Evolutionary conservation across 2,113 vertebrate species (phyloP).

Genomic region (Platycercus adscitus): DNA sequence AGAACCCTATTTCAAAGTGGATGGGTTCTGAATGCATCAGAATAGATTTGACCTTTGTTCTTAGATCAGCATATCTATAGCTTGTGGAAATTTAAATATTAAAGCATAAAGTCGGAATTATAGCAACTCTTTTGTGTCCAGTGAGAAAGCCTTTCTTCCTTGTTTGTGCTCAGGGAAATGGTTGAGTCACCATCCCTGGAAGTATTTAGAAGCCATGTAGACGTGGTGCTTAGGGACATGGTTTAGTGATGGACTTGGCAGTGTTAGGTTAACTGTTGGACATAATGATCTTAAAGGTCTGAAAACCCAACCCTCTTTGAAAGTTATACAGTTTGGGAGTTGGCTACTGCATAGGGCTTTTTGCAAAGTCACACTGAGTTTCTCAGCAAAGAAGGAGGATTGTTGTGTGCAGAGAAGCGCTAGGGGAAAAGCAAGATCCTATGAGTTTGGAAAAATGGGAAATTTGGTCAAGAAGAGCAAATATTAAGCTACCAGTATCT

Average conservation of each 20-base stretch:
- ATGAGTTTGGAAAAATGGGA: background rate
- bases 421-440: background rate
- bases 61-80: slow-evolving; percentile 18
- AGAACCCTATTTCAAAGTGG: background rate
- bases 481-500: background rate
- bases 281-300: background rate
- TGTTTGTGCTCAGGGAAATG: background rate
- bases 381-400: background rate
- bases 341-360: background rate
- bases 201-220: background rate
- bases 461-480: background rate
- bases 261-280: background rate
- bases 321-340: background rate
- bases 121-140: slow-evolving; percentile 3
- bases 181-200: background rate
- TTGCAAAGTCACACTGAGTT: background rate
- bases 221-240: background rate
- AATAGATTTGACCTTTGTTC: slow-evolving; percentile 30
- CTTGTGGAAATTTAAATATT: slow-evolving; percentile 45
- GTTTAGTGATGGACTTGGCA: background rate
- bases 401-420: background rate
- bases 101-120: slow-evolving; percentile 1
- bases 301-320: background rate
- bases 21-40: background rate
- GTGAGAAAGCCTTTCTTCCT: background rate